These are phyloP conservation scores for Bombus pascuorum DNA, from an alignment of 1,140 invertebrate species.

Conservation along the genomic window DNA sequence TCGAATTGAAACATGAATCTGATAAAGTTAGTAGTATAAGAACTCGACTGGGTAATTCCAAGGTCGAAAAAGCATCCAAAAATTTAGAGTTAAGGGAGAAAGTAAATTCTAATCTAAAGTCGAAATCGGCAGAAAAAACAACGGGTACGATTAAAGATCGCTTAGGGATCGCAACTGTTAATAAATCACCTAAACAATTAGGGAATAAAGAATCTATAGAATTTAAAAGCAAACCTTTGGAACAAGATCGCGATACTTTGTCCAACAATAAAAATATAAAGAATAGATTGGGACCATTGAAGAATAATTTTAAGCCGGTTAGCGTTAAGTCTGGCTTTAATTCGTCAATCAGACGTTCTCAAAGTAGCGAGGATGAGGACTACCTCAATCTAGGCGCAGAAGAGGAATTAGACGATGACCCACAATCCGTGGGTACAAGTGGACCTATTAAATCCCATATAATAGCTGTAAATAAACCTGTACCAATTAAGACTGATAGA, in stretches of 20 bases:
- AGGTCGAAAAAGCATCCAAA: constrained; percentile 54
- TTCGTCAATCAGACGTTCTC: constrained; percentile 31
- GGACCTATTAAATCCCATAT: constrained; percentile 78
- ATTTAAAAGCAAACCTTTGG: constrained; percentile 38
- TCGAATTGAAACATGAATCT: constrained; percentile 45
- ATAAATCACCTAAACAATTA: constrained; percentile 68
- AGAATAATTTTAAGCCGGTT: constrained; percentile 75
- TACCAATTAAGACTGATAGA: constrained; percentile 42
- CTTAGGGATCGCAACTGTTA: constrained; percentile 59
- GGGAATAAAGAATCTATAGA: constrained; percentile 74
- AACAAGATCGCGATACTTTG: constrained; percentile 66
- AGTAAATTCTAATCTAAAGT: constrained; percentile 18
- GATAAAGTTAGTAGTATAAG: constrained; percentile 64
- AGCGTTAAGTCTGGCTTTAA: constrained; percentile 55
- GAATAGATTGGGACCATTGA: constrained; percentile 80
- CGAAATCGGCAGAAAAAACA: constrained; percentile 49
- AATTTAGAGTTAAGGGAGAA: constrained; percentile 58
- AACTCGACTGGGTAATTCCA: constrained; percentile 65
- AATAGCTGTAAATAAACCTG: constrained; percentile 74
- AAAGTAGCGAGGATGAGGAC: constrained; percentile 78
- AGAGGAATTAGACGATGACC: constrained; percentile 74
- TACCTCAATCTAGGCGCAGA: constrained; percentile 31
- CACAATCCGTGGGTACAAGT: constrained; percentile 66
- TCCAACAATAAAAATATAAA: constrained; percentile 80
- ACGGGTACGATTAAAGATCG: constrained; percentile 72